Evolutionary conservation across 2,797 vertebrate genomes (phyloP).

Genomic region (Mus minutoides): DNA sequence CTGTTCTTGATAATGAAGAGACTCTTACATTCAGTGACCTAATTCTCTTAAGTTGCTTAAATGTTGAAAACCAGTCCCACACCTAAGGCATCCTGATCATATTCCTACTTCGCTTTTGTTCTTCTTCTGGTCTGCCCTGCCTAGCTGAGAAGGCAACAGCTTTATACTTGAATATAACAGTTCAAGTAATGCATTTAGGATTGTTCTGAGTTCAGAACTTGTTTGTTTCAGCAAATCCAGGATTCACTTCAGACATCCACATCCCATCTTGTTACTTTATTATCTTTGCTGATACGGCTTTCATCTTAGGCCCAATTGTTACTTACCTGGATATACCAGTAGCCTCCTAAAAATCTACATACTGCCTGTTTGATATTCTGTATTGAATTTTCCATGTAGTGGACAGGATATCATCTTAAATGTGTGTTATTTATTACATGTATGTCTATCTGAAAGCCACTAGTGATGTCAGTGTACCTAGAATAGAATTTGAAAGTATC

Average conservation of each 20-base stretch:
- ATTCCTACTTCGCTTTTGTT: neutral
- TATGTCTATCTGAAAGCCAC: slow-evolving; percentile 7
- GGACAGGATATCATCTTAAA: neutral
- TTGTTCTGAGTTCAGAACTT: neutral
- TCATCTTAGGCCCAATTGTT: neutral
- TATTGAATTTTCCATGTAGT: neutral
- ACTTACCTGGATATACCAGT: neutral
- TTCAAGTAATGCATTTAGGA: neutral
- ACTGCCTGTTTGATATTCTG: neutral
- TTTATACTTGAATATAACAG: neutral
- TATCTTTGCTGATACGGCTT: neutral
- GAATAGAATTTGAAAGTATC: slow-evolving; percentile 4
- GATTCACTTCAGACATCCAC: neutral
- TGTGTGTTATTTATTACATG: neutral
- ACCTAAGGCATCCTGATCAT: neutral
- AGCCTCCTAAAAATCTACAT: neutral
- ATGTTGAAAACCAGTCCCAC: neutral
- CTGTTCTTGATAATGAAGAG: neutral
- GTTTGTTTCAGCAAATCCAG: neutral
- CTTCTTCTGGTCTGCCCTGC: neutral
- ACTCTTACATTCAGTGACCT: neutral
- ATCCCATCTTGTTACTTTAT: neutral
- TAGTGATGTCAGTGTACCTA: neutral
- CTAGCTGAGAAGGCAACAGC: neutral
- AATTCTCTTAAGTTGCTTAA: slow-evolving; percentile 22